These are phyloP conservation scores for Bhutanitis thaidina DNA, from an alignment of 2,888 invertebrate genomes.

Conservation along the genomic window DNA sequence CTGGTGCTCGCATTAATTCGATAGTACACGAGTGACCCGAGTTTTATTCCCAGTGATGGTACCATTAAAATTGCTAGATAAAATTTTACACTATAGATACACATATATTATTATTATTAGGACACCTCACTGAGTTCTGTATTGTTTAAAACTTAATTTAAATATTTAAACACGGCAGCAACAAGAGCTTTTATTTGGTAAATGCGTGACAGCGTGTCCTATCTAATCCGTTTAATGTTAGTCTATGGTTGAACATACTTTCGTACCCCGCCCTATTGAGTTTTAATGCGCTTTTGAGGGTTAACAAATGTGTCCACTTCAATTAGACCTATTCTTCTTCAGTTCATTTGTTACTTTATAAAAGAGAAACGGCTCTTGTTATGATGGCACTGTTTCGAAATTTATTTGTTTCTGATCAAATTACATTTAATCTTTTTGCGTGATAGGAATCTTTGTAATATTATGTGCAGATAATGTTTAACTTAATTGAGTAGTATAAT, in stretches of 20 bases:
- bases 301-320: slow-evolving; percentile 56
- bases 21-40: no score
- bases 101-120: no score
- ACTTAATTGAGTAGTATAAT: slow-evolving; percentile 39
- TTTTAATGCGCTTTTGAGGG: slow-evolving; percentile 73
- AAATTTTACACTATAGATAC: no score
- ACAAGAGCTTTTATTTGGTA: no score
- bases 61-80: no score
- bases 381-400: slow-evolving; percentile 43
- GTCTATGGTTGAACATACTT: slow-evolving; percentile 36
- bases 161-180: no score
- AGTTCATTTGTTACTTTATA: slow-evolving; percentile 32
- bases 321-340: slow-evolving; percentile 32
- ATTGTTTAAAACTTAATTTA: no score
- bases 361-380: slow-evolving; percentile 33
- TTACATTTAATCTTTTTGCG: slow-evolving; percentile 63
- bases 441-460: slow-evolving; percentile 49
- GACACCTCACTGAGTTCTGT: no score
- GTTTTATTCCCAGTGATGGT: no score
- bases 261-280: slow-evolving; percentile 58
- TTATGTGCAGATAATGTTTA: slow-evolving; percentile 32
- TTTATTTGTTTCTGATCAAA: slow-evolving; percentile 69
- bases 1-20: no score
- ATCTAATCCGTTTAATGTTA: slow-evolving; percentile 9
- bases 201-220: no score